Conservation (phyloP, 1,140 invertebrate species). For the Augochlora pura region DNA sequence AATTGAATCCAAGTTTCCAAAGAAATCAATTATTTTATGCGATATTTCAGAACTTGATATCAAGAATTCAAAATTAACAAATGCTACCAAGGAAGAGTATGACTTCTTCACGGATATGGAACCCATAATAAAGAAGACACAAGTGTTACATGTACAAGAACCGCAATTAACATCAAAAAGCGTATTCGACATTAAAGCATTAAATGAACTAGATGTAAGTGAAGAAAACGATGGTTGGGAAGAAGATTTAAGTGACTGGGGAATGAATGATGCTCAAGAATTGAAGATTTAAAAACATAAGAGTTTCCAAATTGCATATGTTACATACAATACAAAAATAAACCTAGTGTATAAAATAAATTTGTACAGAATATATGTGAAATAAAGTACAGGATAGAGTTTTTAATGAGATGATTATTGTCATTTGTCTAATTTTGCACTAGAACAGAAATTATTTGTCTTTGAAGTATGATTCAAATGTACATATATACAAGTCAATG, state of each 20-base stretch:
- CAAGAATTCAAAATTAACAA: conserved; percentile 83
- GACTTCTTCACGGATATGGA: conserved; percentile 93
- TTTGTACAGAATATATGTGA: neutral
- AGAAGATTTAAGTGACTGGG: conserved; percentile 76
- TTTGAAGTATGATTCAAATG: neutral
- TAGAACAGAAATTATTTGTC: neutral
- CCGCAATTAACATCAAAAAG: conserved; percentile 61
- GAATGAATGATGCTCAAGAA: conserved; percentile 49
- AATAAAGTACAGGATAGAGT: neutral
- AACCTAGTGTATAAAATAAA: neutral
- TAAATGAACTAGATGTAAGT: conserved; percentile 53
- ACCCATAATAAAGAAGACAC: conserved; percentile 87
- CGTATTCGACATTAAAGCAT: conserved; percentile 72
- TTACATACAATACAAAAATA: neutral
- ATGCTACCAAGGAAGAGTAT: conserved; percentile 74
- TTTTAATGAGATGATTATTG: neutral
- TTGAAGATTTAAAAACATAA: conserved; percentile 6
- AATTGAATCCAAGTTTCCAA: conserved; percentile 52
- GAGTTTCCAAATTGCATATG: neutral
- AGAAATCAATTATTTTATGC: conserved; percentile 79
- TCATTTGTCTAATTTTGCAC: neutral
- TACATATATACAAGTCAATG: neutral
- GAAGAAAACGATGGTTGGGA: conserved; percentile 74
- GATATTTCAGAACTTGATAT: conserved; percentile 88
- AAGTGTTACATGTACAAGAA: conserved; percentile 76